Base-by-base conservation (phyloP, 2,113 vertebrate species). In the Pseudois nayaur region DNA sequence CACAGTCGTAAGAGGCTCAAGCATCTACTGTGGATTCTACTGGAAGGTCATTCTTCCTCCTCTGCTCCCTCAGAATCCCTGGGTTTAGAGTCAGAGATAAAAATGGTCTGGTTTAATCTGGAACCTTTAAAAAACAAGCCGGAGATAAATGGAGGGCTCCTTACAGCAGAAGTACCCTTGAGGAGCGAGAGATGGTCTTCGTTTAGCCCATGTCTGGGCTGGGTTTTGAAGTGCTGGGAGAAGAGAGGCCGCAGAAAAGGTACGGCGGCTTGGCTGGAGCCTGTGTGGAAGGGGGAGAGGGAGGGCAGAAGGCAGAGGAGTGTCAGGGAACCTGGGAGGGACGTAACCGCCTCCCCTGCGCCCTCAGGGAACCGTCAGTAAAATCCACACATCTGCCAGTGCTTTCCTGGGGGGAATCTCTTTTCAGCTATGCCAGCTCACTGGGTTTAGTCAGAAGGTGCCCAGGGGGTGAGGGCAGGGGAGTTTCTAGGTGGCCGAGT, bases 1-100 rank as follows among this genome's bases (percentile, higher is more conserved):
- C 2, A 4, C 1, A 3, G 1, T 43, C 16, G 0, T 0, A 12
- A 23, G 13, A 57, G 19, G 64, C 74, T 48, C 91, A 40, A 31
- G 81, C 13, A 10, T 1, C 25, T 33, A 6, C 5, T 36, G 27
- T 0, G 25, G 31, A 17, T 12, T n/a, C 89, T 31, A 0, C 25
- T 1, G 15, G 8, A 64, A 31, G 9, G 86, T 8, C 17, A 31
- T 45, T 23, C 27, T 36, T 74, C 67, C 6, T 14, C 27, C 40
- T 84, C 45, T 27, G 9, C 55, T 27, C 33, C 13, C 31, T 31
- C 33, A 52, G 50, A 36, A 23, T 54, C 67, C 48, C 87, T 45
- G 67, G 82, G 60, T 59, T 55, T 59, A 11, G 13, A 33, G 15
- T 88, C 48, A 21, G 62, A n/a, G 5, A 31, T 36, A 15, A 45